Evolutionary conservation across 2,797 vertebrate genomes (phyloP).

Genomic region (Gobio occitaniae): DNA sequence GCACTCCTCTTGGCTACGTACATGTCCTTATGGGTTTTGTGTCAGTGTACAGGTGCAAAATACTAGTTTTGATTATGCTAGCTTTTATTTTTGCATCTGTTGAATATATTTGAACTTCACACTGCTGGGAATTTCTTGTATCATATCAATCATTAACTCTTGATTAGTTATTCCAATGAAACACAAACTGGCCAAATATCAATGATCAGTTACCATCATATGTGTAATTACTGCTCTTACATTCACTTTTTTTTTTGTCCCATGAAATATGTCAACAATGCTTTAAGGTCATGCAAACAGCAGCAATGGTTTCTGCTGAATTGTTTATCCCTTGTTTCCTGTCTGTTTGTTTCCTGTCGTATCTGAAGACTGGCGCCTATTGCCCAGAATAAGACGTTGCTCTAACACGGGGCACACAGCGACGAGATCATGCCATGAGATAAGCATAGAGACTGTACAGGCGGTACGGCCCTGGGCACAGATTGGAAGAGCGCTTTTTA

Average conservation of each 20-base stretch:
- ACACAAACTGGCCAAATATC: neutral
- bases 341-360: neutral
- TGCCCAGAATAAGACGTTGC: conserved; percentile 17
- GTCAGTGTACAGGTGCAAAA: neutral
- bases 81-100: neutral
- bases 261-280: neutral
- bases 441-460: conserved; percentile 50
- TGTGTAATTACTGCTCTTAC: neutral
- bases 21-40: neutral
- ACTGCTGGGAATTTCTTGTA: neutral
- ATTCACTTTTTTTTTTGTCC: neutral
- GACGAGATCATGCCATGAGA: conserved; percentile 46
- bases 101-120: neutral
- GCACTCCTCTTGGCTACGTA: neutral
- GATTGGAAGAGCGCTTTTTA: conserved; percentile 57
- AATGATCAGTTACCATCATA: neutral
- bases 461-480: conserved; percentile 53
- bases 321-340: neutral
- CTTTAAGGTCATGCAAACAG: neutral
- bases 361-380: neutral
- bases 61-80: neutral
- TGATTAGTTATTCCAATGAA: neutral
- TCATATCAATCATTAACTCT: neutral
- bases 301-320: neutral
- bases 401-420: conserved; percentile 32